Conservation (phyloP, 23 tunicate species). For the Styela clava region DNA sequence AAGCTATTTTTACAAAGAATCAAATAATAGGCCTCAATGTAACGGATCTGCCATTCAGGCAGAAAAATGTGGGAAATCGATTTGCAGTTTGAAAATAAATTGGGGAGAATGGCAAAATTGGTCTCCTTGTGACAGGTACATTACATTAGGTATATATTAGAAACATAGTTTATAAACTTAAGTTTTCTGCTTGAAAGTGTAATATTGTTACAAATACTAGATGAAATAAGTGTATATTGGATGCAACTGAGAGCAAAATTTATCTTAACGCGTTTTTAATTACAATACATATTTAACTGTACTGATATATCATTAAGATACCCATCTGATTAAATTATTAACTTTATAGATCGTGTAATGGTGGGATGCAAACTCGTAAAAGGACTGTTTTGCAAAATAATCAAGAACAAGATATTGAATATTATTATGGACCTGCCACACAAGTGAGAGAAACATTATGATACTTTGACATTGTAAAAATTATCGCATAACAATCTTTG, state of each 20-base stretch:
- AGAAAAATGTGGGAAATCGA: not conserved
- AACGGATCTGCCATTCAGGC: not conserved
- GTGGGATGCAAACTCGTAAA: constrained; percentile 8
- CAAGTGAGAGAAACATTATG: too few species aligned
- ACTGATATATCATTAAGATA: too few species aligned
- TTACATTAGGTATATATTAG: not conserved
- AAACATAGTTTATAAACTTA: not conserved
- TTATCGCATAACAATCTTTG: too few species aligned
- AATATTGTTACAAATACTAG: too few species aligned
- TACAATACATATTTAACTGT: too few species aligned
- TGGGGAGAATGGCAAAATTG: constrained; percentile 62
- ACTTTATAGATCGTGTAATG: constrained; percentile 19
- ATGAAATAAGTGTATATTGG: too few species aligned
- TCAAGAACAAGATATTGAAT: not conserved
- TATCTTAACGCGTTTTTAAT: too few species aligned
- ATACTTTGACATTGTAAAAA: not conserved
- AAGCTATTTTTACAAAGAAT: not conserved
- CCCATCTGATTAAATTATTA: too few species aligned
- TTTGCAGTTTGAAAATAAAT: not conserved
- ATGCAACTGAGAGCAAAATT: too few species aligned
- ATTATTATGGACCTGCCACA: not conserved
- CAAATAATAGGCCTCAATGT: not conserved
- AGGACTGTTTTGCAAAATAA: not conserved
- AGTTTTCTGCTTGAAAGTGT: too few species aligned
- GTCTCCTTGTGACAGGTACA: constrained; percentile 67